Evolutionary conservation across 2,797 vertebrate species (phyloP), one percentile per base, ranked within the genome.

Genomic region (Pangasius djambal): DNA sequence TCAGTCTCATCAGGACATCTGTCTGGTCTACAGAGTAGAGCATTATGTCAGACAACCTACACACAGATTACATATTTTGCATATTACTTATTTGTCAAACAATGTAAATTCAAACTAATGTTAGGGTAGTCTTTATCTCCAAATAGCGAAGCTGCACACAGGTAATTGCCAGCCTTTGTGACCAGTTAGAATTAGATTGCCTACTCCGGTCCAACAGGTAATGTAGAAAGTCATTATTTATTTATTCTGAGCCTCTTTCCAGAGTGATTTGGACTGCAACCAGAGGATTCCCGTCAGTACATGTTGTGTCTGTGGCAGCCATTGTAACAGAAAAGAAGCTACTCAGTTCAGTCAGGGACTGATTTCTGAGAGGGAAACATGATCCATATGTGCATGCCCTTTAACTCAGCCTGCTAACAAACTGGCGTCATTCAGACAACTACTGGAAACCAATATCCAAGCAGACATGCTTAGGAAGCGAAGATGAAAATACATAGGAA

Each of bases 281-380:
- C 87, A 90, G 86, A 90, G 89, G 89, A 88, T 90, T 90, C 89
- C 89, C 87, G 44, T 88, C 82, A 77, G 72, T 85, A 72, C 74
- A 44, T 78, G 86, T 87, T 84, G 50, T 70, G 81, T 79, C 70
- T 70, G 31, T n/a, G 63, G 83, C 40, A 48, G 83, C 63, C 82
- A 28, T 77, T 3, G 75, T 74, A 74, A 57, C 75, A 88, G 86
- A 88, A 88, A 88, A 75, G 57, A 84, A 86, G 77, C 28, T 12
- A 16, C 70, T 74, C 28, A 28, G 65, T 78, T 72, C 44, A 61
- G 59, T 67, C 86, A 85, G 82, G n/a, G 83, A 86, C 89, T 88
- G 87, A 81, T 88, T 90, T 90, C 87, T 87, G 86, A 69, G 55
- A 82, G 61, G 31, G 89, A 90, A 72, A 86, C 34, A 28, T 40